Conservation (phyloP, 2,113 vertebrate genomes). For the Clarias magur region DNA sequence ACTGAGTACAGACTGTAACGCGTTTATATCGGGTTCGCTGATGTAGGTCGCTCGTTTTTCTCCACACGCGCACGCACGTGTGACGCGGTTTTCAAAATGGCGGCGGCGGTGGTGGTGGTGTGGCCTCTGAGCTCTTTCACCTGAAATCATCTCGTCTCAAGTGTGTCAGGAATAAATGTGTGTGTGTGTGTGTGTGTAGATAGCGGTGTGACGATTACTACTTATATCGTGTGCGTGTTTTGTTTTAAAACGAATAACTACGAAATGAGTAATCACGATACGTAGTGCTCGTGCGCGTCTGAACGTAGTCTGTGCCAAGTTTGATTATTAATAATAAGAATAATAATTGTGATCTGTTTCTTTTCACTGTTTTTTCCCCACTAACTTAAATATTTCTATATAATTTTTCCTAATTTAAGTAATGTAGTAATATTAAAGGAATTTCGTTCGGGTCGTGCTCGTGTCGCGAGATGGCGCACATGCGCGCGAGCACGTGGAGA, state of each 20-base stretch:
- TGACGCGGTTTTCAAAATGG: slow-evolving; percentile 20
- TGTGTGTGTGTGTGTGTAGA: background rate
- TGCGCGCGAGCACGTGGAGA: background rate
- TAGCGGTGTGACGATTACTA: background rate
- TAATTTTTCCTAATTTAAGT: too few relatives aligned
- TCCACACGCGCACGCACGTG: slow-evolving; percentile 13
- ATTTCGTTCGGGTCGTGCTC: background rate
- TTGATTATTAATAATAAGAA: too few relatives aligned
- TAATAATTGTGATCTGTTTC: too few relatives aligned
- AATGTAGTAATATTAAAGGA: background rate
- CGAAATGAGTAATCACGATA: too few relatives aligned
- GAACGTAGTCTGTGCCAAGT: too few relatives aligned
- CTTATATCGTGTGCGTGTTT: background rate
- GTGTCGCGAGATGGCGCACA: background rate
- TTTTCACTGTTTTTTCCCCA: too few relatives aligned
- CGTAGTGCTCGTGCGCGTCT: too few relatives aligned
- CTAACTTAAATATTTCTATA: too few relatives aligned
- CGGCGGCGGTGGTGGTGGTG: background rate
- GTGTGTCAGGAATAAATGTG: too few relatives aligned
- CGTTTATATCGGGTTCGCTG: background rate
- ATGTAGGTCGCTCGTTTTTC: too few relatives aligned
- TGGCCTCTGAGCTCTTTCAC: background rate
- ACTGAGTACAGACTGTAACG: too few relatives aligned
- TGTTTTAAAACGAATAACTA: too few relatives aligned
- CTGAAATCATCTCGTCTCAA: background rate